Percentiles rank a stretch among this genome's conserved stretches.
Evolutionary conservation across 1,140 invertebrate genomes (phyloP).

Genomic region (Eurosta solidaginis): DNA sequence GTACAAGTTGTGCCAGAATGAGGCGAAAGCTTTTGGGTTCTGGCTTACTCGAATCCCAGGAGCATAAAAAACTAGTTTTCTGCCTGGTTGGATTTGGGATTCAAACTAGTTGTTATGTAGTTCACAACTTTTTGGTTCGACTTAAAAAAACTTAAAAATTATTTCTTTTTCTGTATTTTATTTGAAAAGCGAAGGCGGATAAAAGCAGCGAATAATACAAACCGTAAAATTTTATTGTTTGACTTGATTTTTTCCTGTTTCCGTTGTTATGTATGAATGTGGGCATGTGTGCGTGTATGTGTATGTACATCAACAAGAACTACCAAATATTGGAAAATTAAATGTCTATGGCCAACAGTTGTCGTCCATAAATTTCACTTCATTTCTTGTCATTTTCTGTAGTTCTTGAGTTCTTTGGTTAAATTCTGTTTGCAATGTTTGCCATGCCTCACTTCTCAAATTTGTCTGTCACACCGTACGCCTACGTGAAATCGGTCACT

Average conservation of each 20-base stretch:
- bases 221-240: background rate
- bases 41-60: no score
- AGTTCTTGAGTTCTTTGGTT: background rate
- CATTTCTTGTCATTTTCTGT: conserved; percentile 20
- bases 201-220: background rate
- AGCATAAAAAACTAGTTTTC: no score
- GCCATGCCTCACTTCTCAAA: background rate
- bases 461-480: background rate
- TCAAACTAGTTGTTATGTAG: no score
- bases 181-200: background rate
- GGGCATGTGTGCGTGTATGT: background rate
- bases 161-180: background rate
- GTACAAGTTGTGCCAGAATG: no score
- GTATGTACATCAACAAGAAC: background rate
- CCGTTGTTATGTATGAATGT: no score
- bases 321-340: background rate
- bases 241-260: background rate
- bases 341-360: conserved; percentile 10
- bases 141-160: background rate
- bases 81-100: no score
- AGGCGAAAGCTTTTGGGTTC: no score
- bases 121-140: background rate
- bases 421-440: background rate
- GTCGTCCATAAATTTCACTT: conserved; percentile 20
- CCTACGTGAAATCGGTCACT: background rate